Evolutionary conservation across 2,113 vertebrate genomes (phyloP).

Genomic region (Tauraco erythrolophus): DNA sequence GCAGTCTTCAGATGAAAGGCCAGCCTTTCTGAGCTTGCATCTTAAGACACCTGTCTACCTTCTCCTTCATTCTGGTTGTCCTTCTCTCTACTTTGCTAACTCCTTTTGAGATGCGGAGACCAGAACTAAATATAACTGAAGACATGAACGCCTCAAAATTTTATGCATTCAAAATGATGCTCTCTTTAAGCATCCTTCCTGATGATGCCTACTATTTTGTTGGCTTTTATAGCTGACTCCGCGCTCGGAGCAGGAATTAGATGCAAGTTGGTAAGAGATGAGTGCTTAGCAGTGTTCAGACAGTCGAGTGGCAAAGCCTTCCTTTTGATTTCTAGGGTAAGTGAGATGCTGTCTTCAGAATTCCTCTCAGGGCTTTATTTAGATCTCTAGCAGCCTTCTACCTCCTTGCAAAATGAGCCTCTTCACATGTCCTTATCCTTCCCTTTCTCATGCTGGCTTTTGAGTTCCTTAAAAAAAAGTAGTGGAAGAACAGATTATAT

Average conservation of each 20-base stretch:
- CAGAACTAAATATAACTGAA: not conserved
- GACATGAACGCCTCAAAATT: not conserved
- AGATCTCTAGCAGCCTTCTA: not conserved
- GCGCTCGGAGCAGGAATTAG: not conserved
- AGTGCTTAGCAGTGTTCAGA: conserved; percentile 8
- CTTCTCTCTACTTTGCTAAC: not conserved
- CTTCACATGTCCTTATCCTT: not conserved
- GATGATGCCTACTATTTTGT: not conserved
- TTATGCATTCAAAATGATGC: not conserved
- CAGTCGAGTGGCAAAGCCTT: not conserved
- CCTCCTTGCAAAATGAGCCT: not conserved
- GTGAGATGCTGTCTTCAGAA: not conserved
- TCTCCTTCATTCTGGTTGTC: not conserved
- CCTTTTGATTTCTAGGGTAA: not conserved
- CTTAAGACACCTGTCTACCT: not conserved
- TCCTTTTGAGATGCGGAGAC: not conserved
- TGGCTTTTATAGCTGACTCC: not conserved
- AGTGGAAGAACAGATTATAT: not conserved
- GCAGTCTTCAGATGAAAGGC: not conserved
- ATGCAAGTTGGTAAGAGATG: not conserved
- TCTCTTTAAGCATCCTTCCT: not conserved
- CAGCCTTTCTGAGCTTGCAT: not conserved
- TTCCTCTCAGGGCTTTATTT: not conserved
- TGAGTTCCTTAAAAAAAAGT: not conserved
- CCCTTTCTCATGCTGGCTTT: not conserved